Percentiles rank a stretch among this genome's conserved stretches.
phyloP scores from a whole-genome alignment of 1,140 invertebrate species.

The Heliconius hewitsoni region DNA sequence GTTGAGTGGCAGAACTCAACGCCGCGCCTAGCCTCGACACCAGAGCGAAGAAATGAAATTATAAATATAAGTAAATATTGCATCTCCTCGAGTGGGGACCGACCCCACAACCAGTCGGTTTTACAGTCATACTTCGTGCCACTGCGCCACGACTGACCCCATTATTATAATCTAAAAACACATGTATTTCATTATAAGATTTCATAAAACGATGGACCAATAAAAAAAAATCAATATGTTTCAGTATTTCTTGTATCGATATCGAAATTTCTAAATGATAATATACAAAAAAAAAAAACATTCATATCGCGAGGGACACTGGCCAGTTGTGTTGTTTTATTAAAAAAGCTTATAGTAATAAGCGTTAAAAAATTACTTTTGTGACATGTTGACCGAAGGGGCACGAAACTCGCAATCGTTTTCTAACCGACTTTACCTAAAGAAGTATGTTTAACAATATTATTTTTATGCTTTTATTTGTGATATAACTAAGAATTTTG shows the following conservation, averaged over 20 bases:
- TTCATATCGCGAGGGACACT: slow-evolving; percentile 43
- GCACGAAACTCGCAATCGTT: slow-evolving; percentile 24
- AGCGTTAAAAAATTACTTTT: slow-evolving; percentile 64
- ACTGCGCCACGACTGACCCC: too few species aligned
- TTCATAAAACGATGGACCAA: not conserved
- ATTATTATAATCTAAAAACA: too few species aligned
- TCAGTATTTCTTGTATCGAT: slow-evolving; percentile 15
- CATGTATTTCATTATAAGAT: too few species aligned
- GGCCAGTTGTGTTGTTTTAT: slow-evolving; percentile 58
- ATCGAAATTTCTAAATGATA: slow-evolving; percentile 43
- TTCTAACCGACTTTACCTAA: not conserved
- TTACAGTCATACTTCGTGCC: too few species aligned
- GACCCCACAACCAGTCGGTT: too few species aligned
- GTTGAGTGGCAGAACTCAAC: too few species aligned
- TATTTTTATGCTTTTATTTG: not conserved
- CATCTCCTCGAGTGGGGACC: too few species aligned
- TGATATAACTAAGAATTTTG: too few species aligned
- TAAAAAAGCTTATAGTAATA: slow-evolving; percentile 61
- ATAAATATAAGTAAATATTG: too few species aligned
- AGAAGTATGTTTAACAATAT: not conserved
- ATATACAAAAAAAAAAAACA: slow-evolving; percentile 43
- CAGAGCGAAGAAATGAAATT: too few species aligned
- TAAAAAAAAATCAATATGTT: slow-evolving; percentile 6
- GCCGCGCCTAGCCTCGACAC: too few species aligned
- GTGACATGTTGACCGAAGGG: slow-evolving; percentile 51